Conservation (phyloP, 2,888 invertebrate species). For the Formica aserva region DNA sequence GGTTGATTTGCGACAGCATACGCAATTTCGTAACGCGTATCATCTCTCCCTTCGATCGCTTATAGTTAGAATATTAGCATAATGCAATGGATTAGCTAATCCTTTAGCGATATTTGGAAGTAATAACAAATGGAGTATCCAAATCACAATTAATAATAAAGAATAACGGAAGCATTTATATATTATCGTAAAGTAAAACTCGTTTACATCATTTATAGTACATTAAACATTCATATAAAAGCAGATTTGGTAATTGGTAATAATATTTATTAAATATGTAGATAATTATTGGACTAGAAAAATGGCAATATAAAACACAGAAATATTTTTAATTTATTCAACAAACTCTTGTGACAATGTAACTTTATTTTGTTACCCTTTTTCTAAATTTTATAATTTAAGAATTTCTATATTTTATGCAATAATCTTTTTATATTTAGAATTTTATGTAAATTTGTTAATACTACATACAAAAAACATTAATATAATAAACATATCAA, state of each 20-base stretch:
- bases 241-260: not conserved
- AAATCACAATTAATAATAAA: no score
- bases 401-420: not conserved
- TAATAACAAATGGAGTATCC: not conserved
- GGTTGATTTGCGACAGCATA: not conserved
- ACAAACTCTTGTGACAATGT: not conserved
- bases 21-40: not conserved
- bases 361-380: not conserved
- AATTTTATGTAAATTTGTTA: not conserved
- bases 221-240: not conserved
- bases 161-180: no score
- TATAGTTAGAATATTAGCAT: not conserved
- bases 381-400: not conserved
- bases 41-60: not conserved
- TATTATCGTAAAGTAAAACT: not conserved
- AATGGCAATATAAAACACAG: not conserved
- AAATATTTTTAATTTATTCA: not conserved
- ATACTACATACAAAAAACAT: not conserved
- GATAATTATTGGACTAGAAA: not conserved
- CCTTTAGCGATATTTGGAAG: not conserved
- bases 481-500: not conserved
- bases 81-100: not conserved
- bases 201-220: not conserved
- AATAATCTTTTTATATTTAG: not conserved
- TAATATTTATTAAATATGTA: not conserved